These are phyloP conservation scores for Smutsia temminckii DNA, from an alignment of 2,797 vertebrate genomes.

Conservation along the genomic window DNA sequence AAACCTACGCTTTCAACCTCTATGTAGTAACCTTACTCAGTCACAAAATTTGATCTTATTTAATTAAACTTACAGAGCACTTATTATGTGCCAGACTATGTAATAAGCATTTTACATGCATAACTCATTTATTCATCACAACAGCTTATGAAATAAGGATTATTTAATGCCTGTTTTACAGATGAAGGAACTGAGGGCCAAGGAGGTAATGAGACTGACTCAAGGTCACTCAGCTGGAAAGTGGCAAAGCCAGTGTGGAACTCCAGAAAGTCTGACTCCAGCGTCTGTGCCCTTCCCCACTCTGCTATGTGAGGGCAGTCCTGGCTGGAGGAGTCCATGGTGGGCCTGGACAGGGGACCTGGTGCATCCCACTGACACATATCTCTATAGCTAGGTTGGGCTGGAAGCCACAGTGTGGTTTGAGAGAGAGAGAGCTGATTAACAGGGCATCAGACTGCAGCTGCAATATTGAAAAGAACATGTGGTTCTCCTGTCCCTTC, in stretches of 20 bases:
- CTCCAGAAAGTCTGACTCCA: neutral
- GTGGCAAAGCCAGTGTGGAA: neutral
- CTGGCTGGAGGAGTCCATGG: neutral
- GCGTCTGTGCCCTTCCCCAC: neutral
- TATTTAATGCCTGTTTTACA: neutral
- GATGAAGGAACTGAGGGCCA: neutral
- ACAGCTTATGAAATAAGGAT: neutral
- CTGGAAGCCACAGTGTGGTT: neutral
- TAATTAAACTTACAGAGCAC: neutral
- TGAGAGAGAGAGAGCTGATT: neutral
- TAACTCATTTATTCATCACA: neutral
- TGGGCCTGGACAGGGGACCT: neutral
- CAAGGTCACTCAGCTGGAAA: too few species aligned
- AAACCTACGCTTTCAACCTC: neutral
- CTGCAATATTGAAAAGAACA: rapidly evolving
- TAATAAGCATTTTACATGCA: neutral
- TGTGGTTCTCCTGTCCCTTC: neutral
- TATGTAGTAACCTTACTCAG: neutral
- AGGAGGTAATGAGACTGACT: neutral
- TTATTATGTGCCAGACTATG: neutral
- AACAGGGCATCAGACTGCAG: neutral
- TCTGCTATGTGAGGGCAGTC: neutral
- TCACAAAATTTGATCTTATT: neutral
- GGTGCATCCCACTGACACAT: neutral
- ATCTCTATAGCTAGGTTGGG: too few species aligned